Percentiles rank a stretch among this genome's conserved stretches.
phyloP scores from a whole-genome alignment of 2,797 vertebrate genomes.

The Megalops cyprinoides region DNA sequence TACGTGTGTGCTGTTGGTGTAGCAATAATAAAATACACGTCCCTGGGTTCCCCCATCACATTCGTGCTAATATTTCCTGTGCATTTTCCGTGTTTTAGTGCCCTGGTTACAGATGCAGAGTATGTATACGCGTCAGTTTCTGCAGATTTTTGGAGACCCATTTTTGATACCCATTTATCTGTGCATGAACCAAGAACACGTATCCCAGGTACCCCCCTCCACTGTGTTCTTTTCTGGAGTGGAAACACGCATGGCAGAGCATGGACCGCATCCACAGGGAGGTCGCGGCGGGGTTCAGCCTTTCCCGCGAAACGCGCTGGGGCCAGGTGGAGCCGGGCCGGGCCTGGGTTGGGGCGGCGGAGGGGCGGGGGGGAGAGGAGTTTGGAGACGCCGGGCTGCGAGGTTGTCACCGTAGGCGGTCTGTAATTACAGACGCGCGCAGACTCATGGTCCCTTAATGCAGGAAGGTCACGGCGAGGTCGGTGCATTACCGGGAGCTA shows the following conservation, averaged over 20 bases:
- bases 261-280: neutral
- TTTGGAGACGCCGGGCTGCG: neutral
- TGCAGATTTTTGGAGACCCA: neutral
- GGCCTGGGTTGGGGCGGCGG: no score
- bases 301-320: neutral
- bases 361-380: neutral
- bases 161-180: neutral
- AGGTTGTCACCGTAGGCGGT: neutral
- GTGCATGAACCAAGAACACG: neutral
- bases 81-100: neutral
- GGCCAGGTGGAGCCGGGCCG: no score
- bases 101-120: neutral
- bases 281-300: neutral
- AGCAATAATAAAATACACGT: neutral
- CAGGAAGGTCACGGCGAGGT: constrained; percentile 45
- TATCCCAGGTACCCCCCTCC: neutral
- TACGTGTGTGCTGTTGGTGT: neutral
- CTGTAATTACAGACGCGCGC: constrained; percentile 2
- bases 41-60: neutral
- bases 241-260: no score
- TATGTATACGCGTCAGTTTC: neutral
- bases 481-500: constrained; percentile 41
- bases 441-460: constrained; percentile 33
- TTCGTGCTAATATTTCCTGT: neutral
- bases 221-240: neutral